Base-by-base conservation (phyloP, 2,888 invertebrate species). In the Apotomis capreana region DNA sequence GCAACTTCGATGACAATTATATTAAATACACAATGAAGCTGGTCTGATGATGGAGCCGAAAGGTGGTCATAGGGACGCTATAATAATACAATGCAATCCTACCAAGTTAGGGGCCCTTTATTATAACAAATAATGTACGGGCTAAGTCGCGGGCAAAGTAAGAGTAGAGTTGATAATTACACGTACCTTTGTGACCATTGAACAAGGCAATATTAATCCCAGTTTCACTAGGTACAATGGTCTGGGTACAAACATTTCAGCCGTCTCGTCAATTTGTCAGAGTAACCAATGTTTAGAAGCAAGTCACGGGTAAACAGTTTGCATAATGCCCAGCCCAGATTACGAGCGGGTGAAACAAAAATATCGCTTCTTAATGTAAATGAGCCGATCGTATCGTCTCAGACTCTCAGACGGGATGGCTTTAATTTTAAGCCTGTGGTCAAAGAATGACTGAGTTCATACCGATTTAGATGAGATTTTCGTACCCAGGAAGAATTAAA, bases 281-380 rank as follows among this genome's bases (percentile, higher is more conserved):
- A n/a, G 62, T 26, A 51, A 71, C 67, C 62, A 68, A 57, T 68
- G 72, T 72, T 72, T 65, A 69, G 73, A 74, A 55, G 12, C 74
- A 63, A 73, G 74, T 67, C 74, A 73, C 74, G 74, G 54, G 63
- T 46, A 65, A 62, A 68, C 69, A 62, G 72, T 74, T 73, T 74
- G 68, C 74, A 73, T 74, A 74, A 74, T 70, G 65, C 58, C 44
- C 64, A 52, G 60, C 61, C 62, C 69, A 68, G 72, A 74, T 74
- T 69, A 74, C 58, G 61, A 62, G 55, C 40, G 61, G 55, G 60
- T 65, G 62, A 65, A 74, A 71, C 64, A 65, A 74, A 74, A 74
- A 73, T 73, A 74, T 73, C 40, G 69, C 72, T 58, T 65, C 69
- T 68, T 74, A 73, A 74, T 74, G 74, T 62, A 73, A 74, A 74